Percentiles rank a stretch among this genome's conserved stretches.
These are phyloP conservation scores for Drosophila mauritiana DNA, from an alignment of 1,140 invertebrate species.

Conservation along the genomic window DNA sequence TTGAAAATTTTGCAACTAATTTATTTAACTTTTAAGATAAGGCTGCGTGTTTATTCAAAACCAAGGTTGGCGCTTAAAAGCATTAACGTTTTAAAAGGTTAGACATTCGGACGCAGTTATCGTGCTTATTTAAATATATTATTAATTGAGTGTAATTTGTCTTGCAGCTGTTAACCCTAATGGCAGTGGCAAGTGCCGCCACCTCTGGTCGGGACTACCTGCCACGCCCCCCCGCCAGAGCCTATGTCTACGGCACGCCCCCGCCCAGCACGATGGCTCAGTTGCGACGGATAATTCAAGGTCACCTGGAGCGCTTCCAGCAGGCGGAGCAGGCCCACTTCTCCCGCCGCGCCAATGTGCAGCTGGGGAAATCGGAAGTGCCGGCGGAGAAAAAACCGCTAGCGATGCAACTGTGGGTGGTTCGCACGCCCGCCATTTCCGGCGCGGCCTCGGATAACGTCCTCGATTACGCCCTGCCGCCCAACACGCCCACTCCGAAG, in stretches of 20 bases:
- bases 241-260: conserved; percentile 54
- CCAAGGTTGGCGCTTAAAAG: conserved; percentile 2
- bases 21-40: background rate
- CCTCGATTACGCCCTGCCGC: conserved; percentile 49
- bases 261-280: conserved; percentile 52
- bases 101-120: background rate
- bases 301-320: conserved; percentile 66
- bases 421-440: conserved; percentile 10
- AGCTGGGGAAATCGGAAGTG: conserved; percentile 25
- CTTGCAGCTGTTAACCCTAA: conserved; percentile 56
- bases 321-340: conserved; percentile 47
- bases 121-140: background rate
- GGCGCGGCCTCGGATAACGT: conserved; percentile 32
- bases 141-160: conserved; percentile 40
- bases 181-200: conserved; percentile 38
- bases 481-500: conserved; percentile 71
- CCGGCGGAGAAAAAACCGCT: conserved; percentile 18
- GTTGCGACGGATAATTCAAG: conserved; percentile 59
- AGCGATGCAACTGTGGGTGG: conserved; percentile 41
- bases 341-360: conserved; percentile 17
- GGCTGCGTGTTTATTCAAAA: background rate
- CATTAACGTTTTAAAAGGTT: background rate
- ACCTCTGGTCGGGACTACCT: conserved; percentile 46
- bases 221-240: conserved; percentile 38
- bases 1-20: background rate